A percentile compares a stretch with the other conserved stretches of the same genome.
Conservation (phyloP, 2,797 vertebrate genomes). For the Phylloscopus collybita region DNA sequence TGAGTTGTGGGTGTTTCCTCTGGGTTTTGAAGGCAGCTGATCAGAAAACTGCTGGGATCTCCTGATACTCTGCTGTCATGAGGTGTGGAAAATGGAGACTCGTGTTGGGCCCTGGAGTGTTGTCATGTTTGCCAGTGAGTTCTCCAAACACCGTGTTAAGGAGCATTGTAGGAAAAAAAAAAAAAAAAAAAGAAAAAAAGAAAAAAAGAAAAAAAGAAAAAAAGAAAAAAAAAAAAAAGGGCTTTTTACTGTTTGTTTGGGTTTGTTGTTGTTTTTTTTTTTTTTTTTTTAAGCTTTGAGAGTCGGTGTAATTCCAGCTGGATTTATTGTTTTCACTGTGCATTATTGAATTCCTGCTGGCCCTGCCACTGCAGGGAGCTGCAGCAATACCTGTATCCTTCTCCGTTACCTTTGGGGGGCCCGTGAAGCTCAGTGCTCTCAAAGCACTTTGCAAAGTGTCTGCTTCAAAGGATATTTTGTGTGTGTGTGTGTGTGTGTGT, state of each 20-base stretch:
- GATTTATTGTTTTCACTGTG: not conserved
- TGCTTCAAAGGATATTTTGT: not conserved
- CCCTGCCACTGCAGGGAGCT: not conserved
- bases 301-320: not conserved
- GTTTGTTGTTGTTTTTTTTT: too few relatives aligned
- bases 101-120: not conserved
- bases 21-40: not conserved
- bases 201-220: too few relatives aligned
- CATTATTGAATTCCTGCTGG: not conserved
- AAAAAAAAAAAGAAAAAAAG: accelerated
- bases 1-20: not conserved
- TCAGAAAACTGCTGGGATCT: not conserved
- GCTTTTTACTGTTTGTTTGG: not conserved
- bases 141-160: not conserved
- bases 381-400: not conserved
- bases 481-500: not conserved
- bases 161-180: not conserved
- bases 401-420: not conserved
- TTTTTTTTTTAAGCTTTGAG: not conserved
- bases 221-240: accelerated
- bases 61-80: not conserved
- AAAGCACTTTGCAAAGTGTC: not conserved
- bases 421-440: not conserved
- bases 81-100: not conserved
- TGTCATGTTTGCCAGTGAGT: not conserved